These are phyloP conservation scores for Regulus satrapa DNA, from an alignment of 2,113 vertebrate genomes.

Conservation along the genomic window DNA sequence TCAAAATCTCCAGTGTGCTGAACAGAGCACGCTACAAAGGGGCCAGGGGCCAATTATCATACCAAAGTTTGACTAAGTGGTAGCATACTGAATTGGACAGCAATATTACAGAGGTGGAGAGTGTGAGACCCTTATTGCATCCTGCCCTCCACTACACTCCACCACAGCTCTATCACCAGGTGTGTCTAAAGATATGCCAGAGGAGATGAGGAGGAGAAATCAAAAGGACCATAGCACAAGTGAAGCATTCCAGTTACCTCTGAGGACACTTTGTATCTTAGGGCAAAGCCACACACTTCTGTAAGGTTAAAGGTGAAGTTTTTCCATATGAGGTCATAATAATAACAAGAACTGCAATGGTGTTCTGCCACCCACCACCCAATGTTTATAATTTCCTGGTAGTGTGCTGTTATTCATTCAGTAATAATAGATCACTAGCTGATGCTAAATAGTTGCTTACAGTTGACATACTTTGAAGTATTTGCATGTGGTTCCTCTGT, in stretches of 20 bases:
- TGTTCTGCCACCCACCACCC: neutral
- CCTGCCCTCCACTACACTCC: neutral
- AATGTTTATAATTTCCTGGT: neutral
- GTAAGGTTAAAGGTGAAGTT: neutral
- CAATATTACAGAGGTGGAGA: neutral
- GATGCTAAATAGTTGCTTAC: neutral
- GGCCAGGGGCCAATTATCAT: neutral
- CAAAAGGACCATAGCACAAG: neutral
- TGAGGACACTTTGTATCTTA: neutral
- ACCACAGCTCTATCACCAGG: neutral
- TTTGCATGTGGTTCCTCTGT: neutral
- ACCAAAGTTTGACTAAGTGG: neutral
- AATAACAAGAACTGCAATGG: neutral
- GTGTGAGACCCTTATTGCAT: neutral
- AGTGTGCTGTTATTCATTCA: neutral
- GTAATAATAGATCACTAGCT: neutral
- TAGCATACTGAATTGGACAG: neutral
- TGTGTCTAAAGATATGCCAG: accelerated
- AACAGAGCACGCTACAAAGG: neutral
- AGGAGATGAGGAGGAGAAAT: neutral
- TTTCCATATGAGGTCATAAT: neutral
- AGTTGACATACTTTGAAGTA: neutral
- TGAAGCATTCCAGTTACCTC: neutral
- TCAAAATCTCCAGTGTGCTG: neutral
- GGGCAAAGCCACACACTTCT: neutral